phyloP scores from a whole-genome alignment of 2,113 vertebrate genomes.

The Gymnarchus niloticus region DNA sequence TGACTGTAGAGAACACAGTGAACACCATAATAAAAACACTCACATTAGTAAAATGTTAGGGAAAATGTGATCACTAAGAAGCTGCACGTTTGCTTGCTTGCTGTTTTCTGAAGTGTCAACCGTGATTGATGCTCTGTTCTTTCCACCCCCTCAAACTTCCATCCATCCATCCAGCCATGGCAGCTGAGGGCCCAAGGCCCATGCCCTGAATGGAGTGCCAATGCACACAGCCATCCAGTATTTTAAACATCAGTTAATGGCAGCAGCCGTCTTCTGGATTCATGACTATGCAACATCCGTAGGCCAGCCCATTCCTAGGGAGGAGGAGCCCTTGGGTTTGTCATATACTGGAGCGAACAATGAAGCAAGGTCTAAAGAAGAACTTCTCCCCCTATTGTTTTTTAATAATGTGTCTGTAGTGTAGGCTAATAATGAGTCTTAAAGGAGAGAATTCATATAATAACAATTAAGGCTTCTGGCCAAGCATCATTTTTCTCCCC shows the following conservation, averaged over 20 bases:
- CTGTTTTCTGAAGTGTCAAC: neutral
- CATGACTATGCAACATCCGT: neutral
- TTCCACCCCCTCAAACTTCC: too few species aligned
- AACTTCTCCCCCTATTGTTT: neutral
- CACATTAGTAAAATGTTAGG: neutral
- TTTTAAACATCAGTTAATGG: neutral
- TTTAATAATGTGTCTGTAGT: neutral
- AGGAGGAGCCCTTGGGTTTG: too few species aligned
- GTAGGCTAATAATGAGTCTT: conserved; percentile 4
- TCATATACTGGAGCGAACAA: neutral
- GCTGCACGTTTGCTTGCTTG: neutral
- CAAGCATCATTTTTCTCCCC: neutral
- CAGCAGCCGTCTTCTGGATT: neutral
- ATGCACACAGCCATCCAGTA: too few species aligned
- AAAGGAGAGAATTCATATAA: conserved; percentile 15
- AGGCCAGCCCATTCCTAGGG: neutral
- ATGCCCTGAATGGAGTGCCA: too few species aligned
- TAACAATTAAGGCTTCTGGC: conserved; percentile 11
- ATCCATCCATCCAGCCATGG: too few species aligned
- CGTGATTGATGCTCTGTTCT: neutral
- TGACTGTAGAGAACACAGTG: neutral
- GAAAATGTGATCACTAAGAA: neutral
- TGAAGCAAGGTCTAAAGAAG: neutral
- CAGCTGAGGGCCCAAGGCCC: too few species aligned
- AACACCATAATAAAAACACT: neutral